Conservation (phyloP, 2,888 invertebrate genomes). For the Meteorus cinctellus region DNA sequence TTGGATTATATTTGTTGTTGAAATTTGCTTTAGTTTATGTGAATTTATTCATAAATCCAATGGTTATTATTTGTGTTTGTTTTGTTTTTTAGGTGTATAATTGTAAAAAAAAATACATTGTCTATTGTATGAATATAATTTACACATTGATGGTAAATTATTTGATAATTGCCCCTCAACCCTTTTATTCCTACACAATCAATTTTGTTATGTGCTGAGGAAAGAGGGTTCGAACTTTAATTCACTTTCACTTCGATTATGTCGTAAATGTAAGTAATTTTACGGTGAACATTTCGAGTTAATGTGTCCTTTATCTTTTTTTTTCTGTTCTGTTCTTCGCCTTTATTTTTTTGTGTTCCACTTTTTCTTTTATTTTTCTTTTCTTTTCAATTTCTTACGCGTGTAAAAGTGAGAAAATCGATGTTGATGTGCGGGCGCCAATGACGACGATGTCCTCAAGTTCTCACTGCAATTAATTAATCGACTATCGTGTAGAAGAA, state of each 20-base stretch:
- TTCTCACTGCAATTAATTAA: constrained; percentile 50
- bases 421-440: constrained; percentile 12
- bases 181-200: constrained; percentile 29
- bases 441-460: constrained; percentile 37
- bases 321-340: neutral
- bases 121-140: neutral
- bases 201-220: constrained; percentile 2
- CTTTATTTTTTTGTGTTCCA: neutral
- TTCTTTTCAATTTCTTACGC: neutral
- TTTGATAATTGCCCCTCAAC: neutral
- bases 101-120: neutral
- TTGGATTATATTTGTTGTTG: too few relatives aligned
- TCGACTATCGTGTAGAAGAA: constrained; percentile 38
- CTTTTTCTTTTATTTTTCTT: neutral
- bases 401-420: constrained; percentile 42
- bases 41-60: too few relatives aligned
- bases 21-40: too few relatives aligned
- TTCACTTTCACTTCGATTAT: constrained; percentile 52
- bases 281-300: constrained; percentile 58
- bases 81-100: neutral
- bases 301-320: constrained; percentile 44
- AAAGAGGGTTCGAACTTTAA: constrained; percentile 53
- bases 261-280: constrained; percentile 49
- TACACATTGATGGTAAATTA: neutral
- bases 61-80: neutral